Conservation (phyloP, 1,140 invertebrate species). For the Steinernema khuongi region DNA sequence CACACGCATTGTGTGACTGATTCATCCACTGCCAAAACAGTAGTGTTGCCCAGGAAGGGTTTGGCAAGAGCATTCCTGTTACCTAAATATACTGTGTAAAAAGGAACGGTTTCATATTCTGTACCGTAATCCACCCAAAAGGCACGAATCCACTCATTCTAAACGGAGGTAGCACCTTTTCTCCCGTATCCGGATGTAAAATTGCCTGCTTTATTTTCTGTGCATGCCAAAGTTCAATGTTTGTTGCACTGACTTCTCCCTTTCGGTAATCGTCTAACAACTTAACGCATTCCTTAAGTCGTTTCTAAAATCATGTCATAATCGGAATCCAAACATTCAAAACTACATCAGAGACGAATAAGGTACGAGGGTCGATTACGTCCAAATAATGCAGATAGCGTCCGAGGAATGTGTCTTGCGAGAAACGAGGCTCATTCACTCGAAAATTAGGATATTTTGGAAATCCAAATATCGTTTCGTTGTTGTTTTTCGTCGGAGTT, state of each 20-base stretch:
- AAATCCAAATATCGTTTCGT: slow-evolving; percentile 32
- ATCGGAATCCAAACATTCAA: background rate
- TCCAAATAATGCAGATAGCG: slow-evolving; percentile 61
- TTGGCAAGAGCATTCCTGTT: slow-evolving; percentile 63
- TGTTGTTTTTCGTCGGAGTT: background rate
- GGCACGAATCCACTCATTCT: slow-evolving; percentile 64
- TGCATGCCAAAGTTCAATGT: slow-evolving; percentile 62
- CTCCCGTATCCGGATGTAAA: slow-evolving; percentile 63
- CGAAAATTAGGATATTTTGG: slow-evolving; percentile 58
- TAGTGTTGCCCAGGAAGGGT: slow-evolving; percentile 59
- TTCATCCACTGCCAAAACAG: slow-evolving; percentile 65
- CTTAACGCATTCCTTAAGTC: slow-evolving; percentile 58
- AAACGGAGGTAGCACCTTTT: slow-evolving; percentile 63
- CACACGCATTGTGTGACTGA: slow-evolving; percentile 63
- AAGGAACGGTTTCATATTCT: slow-evolving; percentile 23
- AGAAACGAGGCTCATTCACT: slow-evolving; percentile 57
- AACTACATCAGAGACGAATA: slow-evolving; percentile 58
- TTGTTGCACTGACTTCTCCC: slow-evolving; percentile 49
- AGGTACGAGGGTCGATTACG: slow-evolving; percentile 61
- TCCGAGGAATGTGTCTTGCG: slow-evolving; percentile 60
- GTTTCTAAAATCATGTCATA: slow-evolving; percentile 50
- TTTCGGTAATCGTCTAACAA: slow-evolving; percentile 60
- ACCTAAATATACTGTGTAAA: slow-evolving; percentile 57
- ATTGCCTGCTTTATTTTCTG: slow-evolving; percentile 63
- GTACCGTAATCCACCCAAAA: slow-evolving; percentile 63